Conservation (phyloP, 2,888 invertebrate species). For the Bursaphelenchus okinawaensis region DNA sequence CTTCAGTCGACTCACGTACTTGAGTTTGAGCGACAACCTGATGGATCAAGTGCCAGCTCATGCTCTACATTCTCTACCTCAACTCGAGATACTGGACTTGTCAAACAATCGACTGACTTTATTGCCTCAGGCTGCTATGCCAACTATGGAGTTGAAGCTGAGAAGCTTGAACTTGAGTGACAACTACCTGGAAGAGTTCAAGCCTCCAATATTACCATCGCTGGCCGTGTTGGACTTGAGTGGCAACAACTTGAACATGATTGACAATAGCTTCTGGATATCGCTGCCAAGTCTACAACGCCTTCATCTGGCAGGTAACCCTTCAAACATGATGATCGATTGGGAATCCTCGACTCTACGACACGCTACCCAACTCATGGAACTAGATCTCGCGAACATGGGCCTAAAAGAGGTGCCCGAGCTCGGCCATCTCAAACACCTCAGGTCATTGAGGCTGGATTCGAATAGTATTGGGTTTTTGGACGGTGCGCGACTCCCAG, state of each 20-base stretch:
- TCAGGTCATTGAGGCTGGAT: slow-evolving; percentile 18
- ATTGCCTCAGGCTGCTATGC: slow-evolving; percentile 16
- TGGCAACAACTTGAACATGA: slow-evolving; percentile 33
- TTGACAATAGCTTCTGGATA: slow-evolving; percentile 37
- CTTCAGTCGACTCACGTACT: slow-evolving; percentile 32
- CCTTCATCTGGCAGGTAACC: slow-evolving; percentile 36
- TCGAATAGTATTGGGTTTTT: slow-evolving; percentile 22
- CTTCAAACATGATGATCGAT: slow-evolving; percentile 13
- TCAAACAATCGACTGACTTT: slow-evolving; percentile 20
- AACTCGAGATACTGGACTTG: slow-evolving; percentile 40
- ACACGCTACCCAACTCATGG: slow-evolving; percentile 20
- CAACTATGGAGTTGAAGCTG: slow-evolving; percentile 20
- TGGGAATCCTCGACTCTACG: background rate
- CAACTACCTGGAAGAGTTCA: slow-evolving; percentile 32
- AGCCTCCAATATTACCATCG: slow-evolving; percentile 39
- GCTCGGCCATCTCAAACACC: slow-evolving; percentile 18
- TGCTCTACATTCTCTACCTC: slow-evolving; percentile 35
- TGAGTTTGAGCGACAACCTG: slow-evolving; percentile 36
- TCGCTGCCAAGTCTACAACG: slow-evolving; percentile 42
- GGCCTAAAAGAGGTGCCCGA: slow-evolving; percentile 22
- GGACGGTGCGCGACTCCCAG: slow-evolving; percentile 34
- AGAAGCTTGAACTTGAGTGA: slow-evolving; percentile 30
- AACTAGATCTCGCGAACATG: slow-evolving; percentile 41
- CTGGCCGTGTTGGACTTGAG: slow-evolving; percentile 44
- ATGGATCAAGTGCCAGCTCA: slow-evolving; percentile 31